phyloP scores from a whole-genome alignment of 2,888 invertebrate genomes.

The Spodoptera picta region DNA sequence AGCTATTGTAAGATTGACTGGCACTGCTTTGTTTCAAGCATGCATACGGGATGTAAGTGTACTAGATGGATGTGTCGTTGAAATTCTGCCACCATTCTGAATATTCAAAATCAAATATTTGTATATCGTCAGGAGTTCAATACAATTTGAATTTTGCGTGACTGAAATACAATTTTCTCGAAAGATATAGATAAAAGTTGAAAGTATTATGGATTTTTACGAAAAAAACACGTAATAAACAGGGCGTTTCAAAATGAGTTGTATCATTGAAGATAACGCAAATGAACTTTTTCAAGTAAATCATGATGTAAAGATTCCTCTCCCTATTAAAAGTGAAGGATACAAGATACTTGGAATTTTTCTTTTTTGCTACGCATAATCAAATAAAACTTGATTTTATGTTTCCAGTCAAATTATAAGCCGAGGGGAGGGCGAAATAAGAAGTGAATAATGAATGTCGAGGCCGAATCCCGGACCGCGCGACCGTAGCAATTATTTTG shows the following conservation, averaged over 20 bases:
- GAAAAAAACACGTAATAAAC: slow-evolving; percentile 34
- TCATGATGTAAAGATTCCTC: slow-evolving; percentile 72
- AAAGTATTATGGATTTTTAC: slow-evolving; percentile 22
- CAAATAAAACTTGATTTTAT: slow-evolving; percentile 89
- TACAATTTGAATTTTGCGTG: slow-evolving; percentile 45
- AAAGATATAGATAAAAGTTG: slow-evolving; percentile 28
- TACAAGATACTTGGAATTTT: slow-evolving; percentile 79
- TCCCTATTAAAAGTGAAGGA: slow-evolving; percentile 81
- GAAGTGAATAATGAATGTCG: slow-evolving; percentile 88
- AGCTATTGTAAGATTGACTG: slow-evolving; percentile 83
- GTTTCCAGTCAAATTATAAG: slow-evolving; percentile 88
- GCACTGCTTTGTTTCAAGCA: slow-evolving; percentile 78
- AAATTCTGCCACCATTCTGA: slow-evolving; percentile 54
- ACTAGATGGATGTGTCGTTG: slow-evolving; percentile 55
- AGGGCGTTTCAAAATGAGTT: slow-evolving; percentile 36
- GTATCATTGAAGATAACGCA: slow-evolving; percentile 58
- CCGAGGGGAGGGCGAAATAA: slow-evolving; percentile 86
- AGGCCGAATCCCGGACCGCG: slow-evolving; percentile 85
- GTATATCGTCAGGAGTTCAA: slow-evolving; percentile 30
- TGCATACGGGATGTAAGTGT: slow-evolving; percentile 64
- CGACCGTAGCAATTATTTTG: slow-evolving; percentile 88
- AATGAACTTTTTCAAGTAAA: slow-evolving; percentile 70
- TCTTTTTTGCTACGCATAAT: slow-evolving; percentile 82
- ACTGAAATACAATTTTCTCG: slow-evolving; percentile 32
- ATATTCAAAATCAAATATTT: slow-evolving; percentile 49